Percentiles rank a stretch among this genome's conserved stretches.
phyloP scores from a whole-genome alignment of 2,888 invertebrate species.

The Cephus pulcher region DNA sequence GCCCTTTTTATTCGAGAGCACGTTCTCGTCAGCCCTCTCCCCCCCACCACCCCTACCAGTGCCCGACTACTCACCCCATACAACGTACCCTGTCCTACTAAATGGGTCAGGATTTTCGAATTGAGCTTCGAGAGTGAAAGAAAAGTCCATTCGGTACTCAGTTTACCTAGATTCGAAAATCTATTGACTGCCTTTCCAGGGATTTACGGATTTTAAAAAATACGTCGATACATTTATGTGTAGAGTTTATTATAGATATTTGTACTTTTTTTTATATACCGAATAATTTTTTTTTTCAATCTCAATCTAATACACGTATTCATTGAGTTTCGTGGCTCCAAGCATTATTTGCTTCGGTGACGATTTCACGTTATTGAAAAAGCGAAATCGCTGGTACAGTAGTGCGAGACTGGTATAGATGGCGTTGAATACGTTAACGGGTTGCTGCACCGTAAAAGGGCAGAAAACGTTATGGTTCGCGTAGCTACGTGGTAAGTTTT shows the following conservation, averaged over 20 bases:
- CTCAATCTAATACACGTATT: no score
- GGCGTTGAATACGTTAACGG: not conserved
- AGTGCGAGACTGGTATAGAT: not conserved
- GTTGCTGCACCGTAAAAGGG: not conserved
- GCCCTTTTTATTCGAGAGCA: slow-evolving; percentile 2
- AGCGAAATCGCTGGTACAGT: not conserved
- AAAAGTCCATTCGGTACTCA: not conserved
- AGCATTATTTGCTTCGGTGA: not conserved
- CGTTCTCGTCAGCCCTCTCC: slow-evolving; percentile 14
- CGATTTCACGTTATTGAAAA: no score
- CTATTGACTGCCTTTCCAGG: not conserved
- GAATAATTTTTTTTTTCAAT: not conserved
- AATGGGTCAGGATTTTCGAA: not conserved
- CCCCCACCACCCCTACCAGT: slow-evolving; percentile 9
- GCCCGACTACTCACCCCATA: not conserved
- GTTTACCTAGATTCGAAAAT: not conserved
- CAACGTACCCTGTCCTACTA: not conserved
- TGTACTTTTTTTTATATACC: not conserved
- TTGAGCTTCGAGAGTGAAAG: not conserved
- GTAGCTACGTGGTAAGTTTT: not conserved
- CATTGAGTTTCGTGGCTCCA: not conserved
- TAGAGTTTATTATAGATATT: not conserved
- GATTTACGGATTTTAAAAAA: not conserved
- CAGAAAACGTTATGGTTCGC: not conserved
- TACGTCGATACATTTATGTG: not conserved